Evolutionary conservation across 2,888 invertebrate genomes (phyloP), one percentile per base, ranked within the genome.

Genomic region (Bellardia bayeri): DNA sequence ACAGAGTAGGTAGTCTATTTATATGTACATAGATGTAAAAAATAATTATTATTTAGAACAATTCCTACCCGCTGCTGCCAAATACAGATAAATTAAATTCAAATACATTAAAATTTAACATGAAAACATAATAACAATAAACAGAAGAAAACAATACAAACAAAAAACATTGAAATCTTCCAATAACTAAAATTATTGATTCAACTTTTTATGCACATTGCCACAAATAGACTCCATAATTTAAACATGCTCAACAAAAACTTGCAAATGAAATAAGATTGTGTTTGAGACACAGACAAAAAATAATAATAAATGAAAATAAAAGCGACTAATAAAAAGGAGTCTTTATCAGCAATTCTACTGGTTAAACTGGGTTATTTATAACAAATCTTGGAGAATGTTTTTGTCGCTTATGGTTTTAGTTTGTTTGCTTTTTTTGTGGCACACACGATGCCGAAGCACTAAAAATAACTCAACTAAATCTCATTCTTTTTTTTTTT

Each of bases 391-490:
- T 72, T 69, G 14, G n/a, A 40, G 40, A 49, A 61, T 33, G 11
- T 64, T 71, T 58, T 71, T 74, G 40, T 51, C 42, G 42, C 56
- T 56, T 78, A 54, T 37, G 40, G 13, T 49, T 23, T 82, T 11
- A 30, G 13, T 42, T 8, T 42, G 16, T 49, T 56, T 54, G 37
- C 13, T 45, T 49, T 30, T 66, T 23, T 37, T 30, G 30, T 56
- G 40, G 54, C 3, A 45, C 40, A 56, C 9, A 56, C 16, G 56
- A 37, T 69, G 71, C 23, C 30, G 33, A 13, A 11, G 6, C 49
- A 58, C 80, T 83, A 86, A 86, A 83, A 86, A 86, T 86, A 86
- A 66, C 75, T 71, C n/a, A 56, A 75, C 37, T 82, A 81, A 72
- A 71, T 71, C 63, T 81, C 9, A 63, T 71, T 71, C 51, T 49